phyloP scores from a whole-genome alignment of 2,888 invertebrate genomes.

The Lasiommata megera region DNA sequence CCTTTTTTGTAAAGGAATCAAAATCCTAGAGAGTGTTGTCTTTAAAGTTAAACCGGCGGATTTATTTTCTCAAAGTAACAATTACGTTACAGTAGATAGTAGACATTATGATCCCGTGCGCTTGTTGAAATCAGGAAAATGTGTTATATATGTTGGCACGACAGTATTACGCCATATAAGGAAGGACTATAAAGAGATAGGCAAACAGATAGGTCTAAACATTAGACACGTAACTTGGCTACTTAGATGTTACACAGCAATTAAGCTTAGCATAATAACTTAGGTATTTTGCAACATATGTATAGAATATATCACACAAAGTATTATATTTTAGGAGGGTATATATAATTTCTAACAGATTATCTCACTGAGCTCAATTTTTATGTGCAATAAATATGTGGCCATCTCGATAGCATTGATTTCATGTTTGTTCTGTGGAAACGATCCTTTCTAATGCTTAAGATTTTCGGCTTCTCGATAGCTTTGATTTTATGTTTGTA shows the following conservation, averaged over 20 bases:
- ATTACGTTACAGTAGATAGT: neutral
- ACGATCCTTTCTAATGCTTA: neutral
- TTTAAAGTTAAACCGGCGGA: too few relatives aligned
- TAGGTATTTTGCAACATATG: neutral
- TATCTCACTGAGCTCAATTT: too few relatives aligned
- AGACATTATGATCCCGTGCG: neutral
- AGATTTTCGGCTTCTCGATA: neutral
- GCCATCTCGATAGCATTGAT: neutral
- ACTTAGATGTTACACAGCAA: neutral
- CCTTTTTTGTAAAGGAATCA: too few relatives aligned
- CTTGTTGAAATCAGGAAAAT: slow-evolving; percentile 7
- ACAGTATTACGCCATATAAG: slow-evolving; percentile 1
- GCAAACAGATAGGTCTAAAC: slow-evolving; percentile 10
- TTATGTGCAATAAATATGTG: too few relatives aligned
- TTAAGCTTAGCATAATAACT: neutral
- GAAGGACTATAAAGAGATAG: slow-evolving; percentile 5
- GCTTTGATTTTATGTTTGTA: neutral
- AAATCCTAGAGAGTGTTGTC: too few relatives aligned
- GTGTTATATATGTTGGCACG: slow-evolving; percentile 4
- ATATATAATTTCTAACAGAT: too few relatives aligned
- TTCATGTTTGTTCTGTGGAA: neutral
- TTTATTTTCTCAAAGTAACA: neutral
- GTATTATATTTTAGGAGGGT: too few relatives aligned
- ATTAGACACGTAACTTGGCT: neutral
- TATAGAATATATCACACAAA: too few relatives aligned